Base-by-base conservation (phyloP, 2,797 vertebrate species). In the Melanotaenia maccullochi region DNA sequence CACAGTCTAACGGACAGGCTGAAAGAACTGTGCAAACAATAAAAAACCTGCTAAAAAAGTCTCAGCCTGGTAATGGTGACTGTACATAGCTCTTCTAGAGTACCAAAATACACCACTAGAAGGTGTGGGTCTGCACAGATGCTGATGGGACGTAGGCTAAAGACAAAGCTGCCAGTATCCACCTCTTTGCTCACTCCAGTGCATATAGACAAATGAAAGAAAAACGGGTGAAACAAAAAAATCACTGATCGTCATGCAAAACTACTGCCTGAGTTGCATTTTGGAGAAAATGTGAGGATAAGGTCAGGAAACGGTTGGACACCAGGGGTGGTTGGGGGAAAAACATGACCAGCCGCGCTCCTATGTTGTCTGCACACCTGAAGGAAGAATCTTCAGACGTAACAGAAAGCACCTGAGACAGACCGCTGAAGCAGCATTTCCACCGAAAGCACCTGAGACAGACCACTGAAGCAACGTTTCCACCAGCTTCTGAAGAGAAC, bases 61-160 rank as follows among this genome's bases (percentile, higher is more conserved):
- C 25, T 25, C 25, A 25, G 25, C 25, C 25, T 18, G 38, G 11
- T 42, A 40, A 72, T 4, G 28, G 24, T 4, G 33, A 66, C 42
- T 24, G 1, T 61, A 71, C 24, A 25, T 69, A 30, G 12, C 77
- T 14, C 49, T 63, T 4, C 28, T 76, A 24, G 44, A 74, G 16
- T 77, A 70, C 20, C 2, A n/a, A 24, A 62, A 76, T 16, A 65
- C 73, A 63, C 42, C 60, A 22, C 13, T 78, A 22, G 47, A 81
- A 16, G 32, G 36, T 14, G 30, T 66, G 52, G 68, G 58, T 9
- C 35, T 5, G 75, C 55, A 12, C 60, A 57, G 60, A 47, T 79
- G 12, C 24, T 78, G 4, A 71, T 63, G 63, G 75, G 72, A 54
- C 9, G 7, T 2, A 2, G 9, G 3, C 62, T 81, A 32, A 73